A percentile compares a stretch with the other conserved stretches of the same genome.
These are phyloP conservation scores for Atherix ibis DNA, from an alignment of 2,888 invertebrate species.

Conservation along the genomic window DNA sequence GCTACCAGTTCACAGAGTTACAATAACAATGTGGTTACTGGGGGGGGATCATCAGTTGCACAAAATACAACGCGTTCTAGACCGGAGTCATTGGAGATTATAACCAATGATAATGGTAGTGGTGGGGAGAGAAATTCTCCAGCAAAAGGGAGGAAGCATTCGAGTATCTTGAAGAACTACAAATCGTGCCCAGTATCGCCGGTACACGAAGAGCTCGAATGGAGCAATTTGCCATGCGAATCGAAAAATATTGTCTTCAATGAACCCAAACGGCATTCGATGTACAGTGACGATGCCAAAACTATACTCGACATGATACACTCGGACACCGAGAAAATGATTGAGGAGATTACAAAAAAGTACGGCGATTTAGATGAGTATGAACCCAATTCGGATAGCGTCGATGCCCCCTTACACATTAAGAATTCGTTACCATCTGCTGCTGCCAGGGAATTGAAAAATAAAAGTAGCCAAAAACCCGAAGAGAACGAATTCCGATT, in stretches of 20 bases:
- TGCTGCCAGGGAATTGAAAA: background rate
- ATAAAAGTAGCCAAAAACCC: background rate
- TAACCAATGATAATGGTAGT: background rate
- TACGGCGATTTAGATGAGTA: conserved; percentile 45
- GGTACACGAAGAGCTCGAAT: conserved; percentile 61
- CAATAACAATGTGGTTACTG: background rate
- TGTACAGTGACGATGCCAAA: conserved; percentile 36
- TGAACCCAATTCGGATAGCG: conserved; percentile 20
- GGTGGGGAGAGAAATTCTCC: background rate
- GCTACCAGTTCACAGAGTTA: background rate
- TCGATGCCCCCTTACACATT: conserved; percentile 6
- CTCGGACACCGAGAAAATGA: conserved; percentile 48
- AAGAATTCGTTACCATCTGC: background rate
- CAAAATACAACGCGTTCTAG: conserved; percentile 1
- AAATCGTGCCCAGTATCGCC: conserved; percentile 72
- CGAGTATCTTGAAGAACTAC: conserved; percentile 46
- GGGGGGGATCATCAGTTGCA: background rate
- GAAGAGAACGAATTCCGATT: conserved; percentile 11
- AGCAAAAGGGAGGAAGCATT: conserved; percentile 20
- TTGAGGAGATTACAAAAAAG: conserved; percentile 46
- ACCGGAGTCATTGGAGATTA: conserved; percentile 9
- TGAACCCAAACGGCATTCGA: conserved; percentile 29
- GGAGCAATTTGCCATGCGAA: conserved; percentile 37
- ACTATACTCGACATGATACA: conserved; percentile 46
- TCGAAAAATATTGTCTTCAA: conserved; percentile 11